These are phyloP conservation scores for Cephus runcator DNA, from an alignment of 2,888 invertebrate genomes.

Conservation along the genomic window DNA sequence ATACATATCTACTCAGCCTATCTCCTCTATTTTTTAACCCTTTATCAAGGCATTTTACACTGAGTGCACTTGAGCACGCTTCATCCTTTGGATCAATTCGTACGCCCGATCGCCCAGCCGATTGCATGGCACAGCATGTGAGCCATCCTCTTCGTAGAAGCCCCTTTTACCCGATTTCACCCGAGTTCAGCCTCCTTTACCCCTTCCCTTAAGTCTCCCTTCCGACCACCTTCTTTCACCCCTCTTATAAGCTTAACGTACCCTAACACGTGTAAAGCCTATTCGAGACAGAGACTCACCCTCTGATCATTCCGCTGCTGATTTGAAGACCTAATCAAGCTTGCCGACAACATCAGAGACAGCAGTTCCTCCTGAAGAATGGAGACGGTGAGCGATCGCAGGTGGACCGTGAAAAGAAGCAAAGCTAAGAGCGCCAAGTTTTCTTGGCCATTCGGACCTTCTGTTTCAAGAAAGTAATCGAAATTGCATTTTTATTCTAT, in stretches of 20 bases:
- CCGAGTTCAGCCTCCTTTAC: background rate
- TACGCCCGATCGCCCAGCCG: slow-evolving; percentile 31
- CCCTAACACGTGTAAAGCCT: slow-evolving; percentile 7
- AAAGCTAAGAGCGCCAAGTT: background rate
- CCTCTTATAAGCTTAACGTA: slow-evolving; percentile 11
- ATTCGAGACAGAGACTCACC: slow-evolving; percentile 19
- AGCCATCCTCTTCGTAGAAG: slow-evolving; percentile 17
- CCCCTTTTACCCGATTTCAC: background rate
- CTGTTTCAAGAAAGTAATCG: background rate
- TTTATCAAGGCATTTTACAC: slow-evolving; percentile 27
- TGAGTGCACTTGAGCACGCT: slow-evolving; percentile 14
- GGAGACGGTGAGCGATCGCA: background rate
- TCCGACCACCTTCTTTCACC: slow-evolving; percentile 12
- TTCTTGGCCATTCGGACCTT: background rate
- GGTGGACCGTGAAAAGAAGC: background rate
- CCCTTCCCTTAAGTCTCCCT: slow-evolving; percentile 12
- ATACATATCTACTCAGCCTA: background rate
- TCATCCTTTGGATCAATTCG: slow-evolving; percentile 33
- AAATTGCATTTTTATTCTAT: too few relatives aligned
- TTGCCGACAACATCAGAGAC: background rate
- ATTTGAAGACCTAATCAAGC: background rate
- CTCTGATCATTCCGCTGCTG: background rate
- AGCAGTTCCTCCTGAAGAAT: background rate
- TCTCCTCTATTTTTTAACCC: background rate
- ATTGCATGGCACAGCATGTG: slow-evolving; percentile 21